These are phyloP conservation scores for Heliconius himera DNA, from an alignment of 1,140 invertebrate species.

Conservation along the genomic window DNA sequence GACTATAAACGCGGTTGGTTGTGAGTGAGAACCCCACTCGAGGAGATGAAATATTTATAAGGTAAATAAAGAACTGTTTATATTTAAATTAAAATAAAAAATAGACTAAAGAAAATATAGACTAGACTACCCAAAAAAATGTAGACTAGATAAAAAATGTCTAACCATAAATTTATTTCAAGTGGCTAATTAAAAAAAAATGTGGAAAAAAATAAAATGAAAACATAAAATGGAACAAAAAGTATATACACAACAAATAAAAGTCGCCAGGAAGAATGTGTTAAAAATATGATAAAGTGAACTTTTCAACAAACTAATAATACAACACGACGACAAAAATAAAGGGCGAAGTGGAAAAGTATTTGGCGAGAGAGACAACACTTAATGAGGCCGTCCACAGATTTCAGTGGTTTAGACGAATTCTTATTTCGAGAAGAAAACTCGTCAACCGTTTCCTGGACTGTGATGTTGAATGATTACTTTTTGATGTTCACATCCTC, in stretches of 20 bases:
- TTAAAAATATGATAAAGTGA: constrained; percentile 50
- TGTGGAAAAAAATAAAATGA: neutral
- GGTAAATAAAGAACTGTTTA: too few relatives aligned
- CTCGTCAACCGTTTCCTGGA: constrained; percentile 26
- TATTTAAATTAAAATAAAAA: too few relatives aligned
- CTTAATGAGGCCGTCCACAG: constrained; percentile 62
- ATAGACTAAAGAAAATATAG: too few relatives aligned
- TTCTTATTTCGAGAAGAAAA: constrained; percentile 35
- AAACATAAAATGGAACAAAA: neutral
- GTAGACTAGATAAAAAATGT: too few relatives aligned
- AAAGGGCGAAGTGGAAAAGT: constrained; percentile 49
- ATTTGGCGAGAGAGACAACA: constrained; percentile 52
- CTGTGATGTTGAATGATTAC: neutral
- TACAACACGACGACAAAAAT: constrained; percentile 56
- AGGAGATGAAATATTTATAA: too few relatives aligned
- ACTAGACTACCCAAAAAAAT: too few relatives aligned
- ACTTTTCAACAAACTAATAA: constrained; percentile 54
- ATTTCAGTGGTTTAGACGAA: constrained; percentile 23
- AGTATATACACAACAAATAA: neutral
- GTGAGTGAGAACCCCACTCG: too few relatives aligned
- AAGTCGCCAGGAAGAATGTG: constrained; percentile 17
- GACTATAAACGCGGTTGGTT: too few relatives aligned
- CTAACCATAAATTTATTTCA: too few relatives aligned
- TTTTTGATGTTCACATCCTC: constrained; percentile 1
- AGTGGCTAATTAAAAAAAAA: too few relatives aligned